These are phyloP conservation scores for Ginglymostoma cirratum DNA, from an alignment of 2,113 vertebrate species.

Conservation along the genomic window DNA sequence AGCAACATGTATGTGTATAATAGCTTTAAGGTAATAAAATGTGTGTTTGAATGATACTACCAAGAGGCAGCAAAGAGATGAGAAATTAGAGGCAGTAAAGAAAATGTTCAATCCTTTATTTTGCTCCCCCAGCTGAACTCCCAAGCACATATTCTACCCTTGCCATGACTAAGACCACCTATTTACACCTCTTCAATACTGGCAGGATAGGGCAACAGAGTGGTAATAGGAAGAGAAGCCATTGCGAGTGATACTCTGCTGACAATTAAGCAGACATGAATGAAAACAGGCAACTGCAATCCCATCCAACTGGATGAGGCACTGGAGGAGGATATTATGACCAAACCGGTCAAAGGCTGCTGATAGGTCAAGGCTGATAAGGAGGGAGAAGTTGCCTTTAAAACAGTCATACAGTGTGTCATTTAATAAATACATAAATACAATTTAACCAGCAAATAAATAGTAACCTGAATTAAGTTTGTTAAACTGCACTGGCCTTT, in stretches of 20 bases:
- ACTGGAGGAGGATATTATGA: background rate
- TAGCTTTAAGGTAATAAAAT: background rate
- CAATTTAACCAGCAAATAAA: background rate
- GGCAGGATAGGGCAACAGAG: background rate
- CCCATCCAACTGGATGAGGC: too few relatives aligned
- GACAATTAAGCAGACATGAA: too few relatives aligned
- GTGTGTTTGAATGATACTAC: background rate
- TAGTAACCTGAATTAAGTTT: background rate
- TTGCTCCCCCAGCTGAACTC: background rate
- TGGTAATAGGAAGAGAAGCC: background rate
- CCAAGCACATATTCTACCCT: background rate
- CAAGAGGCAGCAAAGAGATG: background rate
- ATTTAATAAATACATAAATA: background rate
- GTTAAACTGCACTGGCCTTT: background rate
- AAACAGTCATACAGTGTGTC: too few relatives aligned
- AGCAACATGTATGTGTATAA: background rate
- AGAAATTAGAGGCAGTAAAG: background rate
- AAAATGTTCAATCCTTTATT: background rate
- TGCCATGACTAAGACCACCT: background rate
- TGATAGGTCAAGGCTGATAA: background rate
- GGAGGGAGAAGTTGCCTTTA: background rate
- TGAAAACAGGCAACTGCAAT: too few relatives aligned
- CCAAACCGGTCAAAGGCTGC: background rate
- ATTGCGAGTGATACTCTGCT: background rate
- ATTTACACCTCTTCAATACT: background rate